phyloP scores from a whole-genome alignment of 1,140 invertebrate species.

The Euwallacea fornicatus region DNA sequence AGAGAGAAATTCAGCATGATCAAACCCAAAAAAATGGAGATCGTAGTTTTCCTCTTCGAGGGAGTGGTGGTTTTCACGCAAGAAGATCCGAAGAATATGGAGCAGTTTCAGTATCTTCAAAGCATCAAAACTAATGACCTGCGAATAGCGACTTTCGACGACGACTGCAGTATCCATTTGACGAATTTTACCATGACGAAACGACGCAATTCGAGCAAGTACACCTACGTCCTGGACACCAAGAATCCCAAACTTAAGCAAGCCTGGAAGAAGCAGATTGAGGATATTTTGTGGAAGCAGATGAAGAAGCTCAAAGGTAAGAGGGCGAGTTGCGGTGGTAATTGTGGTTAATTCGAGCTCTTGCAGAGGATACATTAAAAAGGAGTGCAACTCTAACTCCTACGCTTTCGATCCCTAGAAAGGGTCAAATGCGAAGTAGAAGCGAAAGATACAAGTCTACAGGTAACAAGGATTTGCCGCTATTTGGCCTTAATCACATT shows the following conservation, averaged over 20 bases:
- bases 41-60: slow-evolving; percentile 48
- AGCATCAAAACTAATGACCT: slow-evolving; percentile 46
- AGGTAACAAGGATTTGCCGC: slow-evolving; percentile 8
- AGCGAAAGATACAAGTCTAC: slow-evolving; percentile 10
- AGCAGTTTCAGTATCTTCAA: slow-evolving; percentile 41
- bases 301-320: slow-evolving; percentile 45
- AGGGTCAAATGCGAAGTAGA: neutral
- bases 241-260: slow-evolving; percentile 43
- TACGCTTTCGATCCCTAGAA: neutral
- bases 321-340: neutral
- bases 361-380: slow-evolving; percentile 19
- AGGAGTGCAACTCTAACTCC: neutral
- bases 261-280: slow-evolving; percentile 44
- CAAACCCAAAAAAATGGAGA: slow-evolving; percentile 43
- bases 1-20: slow-evolving; percentile 43
- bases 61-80: slow-evolving; percentile 42
- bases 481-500: neutral
- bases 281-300: slow-evolving; percentile 46
- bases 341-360: neutral
- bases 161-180: slow-evolving; percentile 40
- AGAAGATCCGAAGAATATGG: slow-evolving; percentile 38
- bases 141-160: slow-evolving; percentile 43
- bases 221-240: slow-evolving; percentile 44
- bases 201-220: slow-evolving; percentile 28
- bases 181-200: slow-evolving; percentile 45